Evolutionary conservation across 2,113 vertebrate species (phyloP).

Genomic region (Ardeotis arabs): DNA sequence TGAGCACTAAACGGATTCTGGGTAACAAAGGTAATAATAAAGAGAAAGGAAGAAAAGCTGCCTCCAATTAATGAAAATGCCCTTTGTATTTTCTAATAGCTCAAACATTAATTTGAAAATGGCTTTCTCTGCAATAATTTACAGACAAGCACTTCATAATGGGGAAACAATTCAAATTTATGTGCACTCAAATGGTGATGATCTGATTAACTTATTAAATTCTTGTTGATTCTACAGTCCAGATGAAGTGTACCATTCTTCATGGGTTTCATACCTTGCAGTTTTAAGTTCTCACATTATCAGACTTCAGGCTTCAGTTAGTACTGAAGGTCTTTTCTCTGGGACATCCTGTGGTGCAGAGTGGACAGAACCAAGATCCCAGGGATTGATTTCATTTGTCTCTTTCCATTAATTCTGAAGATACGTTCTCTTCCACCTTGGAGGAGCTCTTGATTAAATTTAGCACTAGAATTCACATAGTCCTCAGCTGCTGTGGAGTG

Average conservation of each 20-base stretch:
- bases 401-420: conserved; percentile 59
- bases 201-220: conserved; percentile 86
- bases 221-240: conserved; percentile 80
- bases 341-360: not conserved
- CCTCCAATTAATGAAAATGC: conserved; percentile 81
- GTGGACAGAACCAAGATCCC: conserved; percentile 24
- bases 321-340: conserved; percentile 58
- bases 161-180: conserved; percentile 84
- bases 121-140: conserved; percentile 80
- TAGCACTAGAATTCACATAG: conserved; percentile 60
- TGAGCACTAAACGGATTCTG: conserved; percentile 67
- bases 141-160: conserved; percentile 81
- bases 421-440: conserved; percentile 60
- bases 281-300: conserved; percentile 69
- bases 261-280: conserved; percentile 64
- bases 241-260: conserved; percentile 75
- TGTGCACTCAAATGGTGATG: conserved; percentile 74
- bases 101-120: conserved; percentile 81
- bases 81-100: conserved; percentile 81
- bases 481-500: conserved; percentile 4
- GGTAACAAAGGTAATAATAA: conserved; percentile 71
- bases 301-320: conserved; percentile 60
- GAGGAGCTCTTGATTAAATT: conserved; percentile 69
- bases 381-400: conserved; percentile 42
- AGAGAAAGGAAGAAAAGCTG: conserved; percentile 66